phyloP scores from a whole-genome alignment of 2,888 invertebrate species.

The Eilema caniola region DNA sequence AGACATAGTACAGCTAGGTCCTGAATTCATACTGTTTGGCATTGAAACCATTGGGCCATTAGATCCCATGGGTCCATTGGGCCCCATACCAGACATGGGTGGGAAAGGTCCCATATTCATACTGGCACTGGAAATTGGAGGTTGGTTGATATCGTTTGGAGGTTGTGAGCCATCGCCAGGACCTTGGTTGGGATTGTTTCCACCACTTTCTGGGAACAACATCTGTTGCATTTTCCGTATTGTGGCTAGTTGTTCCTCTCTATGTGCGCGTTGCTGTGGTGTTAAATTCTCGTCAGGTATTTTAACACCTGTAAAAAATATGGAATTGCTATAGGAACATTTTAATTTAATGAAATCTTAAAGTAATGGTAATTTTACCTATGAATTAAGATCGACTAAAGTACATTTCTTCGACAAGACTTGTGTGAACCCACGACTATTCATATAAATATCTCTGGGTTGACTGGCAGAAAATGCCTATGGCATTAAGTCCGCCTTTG shows the following conservation, averaged over 20 bases:
- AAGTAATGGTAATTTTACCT: too few species aligned
- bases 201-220: slow-evolving; percentile 93
- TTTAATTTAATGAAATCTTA: not conserved
- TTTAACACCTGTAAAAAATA: slow-evolving; percentile 89
- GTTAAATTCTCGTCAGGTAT: slow-evolving; percentile 98
- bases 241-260: slow-evolving; percentile 97
- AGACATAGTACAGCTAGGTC: slow-evolving; percentile 82
- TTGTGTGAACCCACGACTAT: too few species aligned
- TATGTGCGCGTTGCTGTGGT: slow-evolving; percentile 97
- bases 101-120: slow-evolving; percentile 79
- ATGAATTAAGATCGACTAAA: too few species aligned
- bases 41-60: slow-evolving; percentile 82
- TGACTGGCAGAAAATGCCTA: too few species aligned
- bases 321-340: slow-evolving; percentile 18
- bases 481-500: too few species aligned
- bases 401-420: too few species aligned
- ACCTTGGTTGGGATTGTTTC: slow-evolving; percentile 68
- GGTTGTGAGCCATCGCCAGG: slow-evolving; percentile 69
- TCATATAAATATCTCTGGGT: too few species aligned
- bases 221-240: slow-evolving; percentile 97
- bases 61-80: slow-evolving; percentile 78
- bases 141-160: slow-evolving; percentile 71
- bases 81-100: slow-evolving; percentile 76
- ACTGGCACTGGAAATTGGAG: slow-evolving; percentile 75
- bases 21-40: slow-evolving; percentile 79